Evolutionary conservation across 2,113 vertebrate genomes (phyloP).

Genomic region (Euleptes europaea): DNA sequence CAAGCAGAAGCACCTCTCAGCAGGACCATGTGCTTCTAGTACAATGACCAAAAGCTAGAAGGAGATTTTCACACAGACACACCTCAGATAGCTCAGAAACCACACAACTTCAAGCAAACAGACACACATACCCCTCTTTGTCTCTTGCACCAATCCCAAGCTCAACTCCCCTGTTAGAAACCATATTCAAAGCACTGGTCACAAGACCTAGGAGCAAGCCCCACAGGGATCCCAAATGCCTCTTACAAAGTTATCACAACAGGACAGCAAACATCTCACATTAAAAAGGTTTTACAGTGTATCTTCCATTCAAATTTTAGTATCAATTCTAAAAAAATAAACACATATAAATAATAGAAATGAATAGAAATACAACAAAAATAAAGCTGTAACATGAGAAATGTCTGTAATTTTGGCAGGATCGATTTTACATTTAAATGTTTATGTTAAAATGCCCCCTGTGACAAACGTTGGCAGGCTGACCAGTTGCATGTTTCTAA

Average conservation of each 20-base stretch:
- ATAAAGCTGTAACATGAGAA: slow-evolving; percentile 17
- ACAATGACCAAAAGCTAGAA: too few relatives aligned
- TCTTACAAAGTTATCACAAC: not conserved
- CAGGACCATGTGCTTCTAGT: too few relatives aligned
- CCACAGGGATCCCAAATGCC: too few relatives aligned
- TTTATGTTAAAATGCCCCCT: slow-evolving; percentile 21
- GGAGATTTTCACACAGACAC: too few relatives aligned
- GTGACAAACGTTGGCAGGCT: slow-evolving; percentile 37
- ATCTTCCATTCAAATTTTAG: not conserved
- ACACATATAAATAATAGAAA: not conserved
- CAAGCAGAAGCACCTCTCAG: too few relatives aligned
- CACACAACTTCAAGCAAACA: too few relatives aligned
- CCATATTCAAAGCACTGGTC: too few relatives aligned
- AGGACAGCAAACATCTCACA: not conserved
- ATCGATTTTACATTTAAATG: slow-evolving; percentile 32
- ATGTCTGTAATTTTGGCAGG: slow-evolving; percentile 19
- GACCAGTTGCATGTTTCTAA: slow-evolving; percentile 47
- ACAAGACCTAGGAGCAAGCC: too few relatives aligned
- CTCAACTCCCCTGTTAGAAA: too few relatives aligned
- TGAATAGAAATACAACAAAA: not conserved
- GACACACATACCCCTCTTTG: too few relatives aligned
- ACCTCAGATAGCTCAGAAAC: too few relatives aligned
- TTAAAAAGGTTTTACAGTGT: not conserved
- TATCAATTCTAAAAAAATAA: not conserved
- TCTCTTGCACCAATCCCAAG: too few relatives aligned